These are phyloP conservation scores for Crocodylus rhombifer DNA, from an alignment of 2,797 vertebrate species.

Conservation along the genomic window DNA sequence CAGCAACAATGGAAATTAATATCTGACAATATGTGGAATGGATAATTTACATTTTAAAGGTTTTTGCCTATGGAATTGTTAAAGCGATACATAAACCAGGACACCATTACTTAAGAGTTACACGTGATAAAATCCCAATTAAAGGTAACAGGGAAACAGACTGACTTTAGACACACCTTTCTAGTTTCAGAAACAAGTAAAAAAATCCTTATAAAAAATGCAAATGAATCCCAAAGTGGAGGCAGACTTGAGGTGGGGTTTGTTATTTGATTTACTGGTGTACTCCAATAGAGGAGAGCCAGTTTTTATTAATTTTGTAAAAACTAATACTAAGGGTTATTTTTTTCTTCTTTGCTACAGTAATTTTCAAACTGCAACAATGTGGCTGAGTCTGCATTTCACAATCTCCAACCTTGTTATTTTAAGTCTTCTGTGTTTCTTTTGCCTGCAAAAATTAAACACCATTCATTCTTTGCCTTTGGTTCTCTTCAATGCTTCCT, in stretches of 20 bases:
- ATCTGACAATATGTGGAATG: neutral
- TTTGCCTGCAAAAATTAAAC: neutral
- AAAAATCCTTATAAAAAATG: neutral
- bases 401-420: neutral
- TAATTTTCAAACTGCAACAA: neutral
- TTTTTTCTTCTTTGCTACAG: neutral
- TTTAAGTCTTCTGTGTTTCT: neutral
- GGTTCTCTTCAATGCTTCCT: neutral
- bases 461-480: neutral
- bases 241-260: neutral
- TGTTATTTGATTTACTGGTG: neutral
- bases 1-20: neutral
- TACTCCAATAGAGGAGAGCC: neutral
- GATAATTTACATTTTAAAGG: neutral
- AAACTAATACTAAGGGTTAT: neutral
- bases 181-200: neutral
- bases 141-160: slow-evolving; percentile 4
- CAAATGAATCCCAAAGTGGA: neutral
- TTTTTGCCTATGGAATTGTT: neutral
- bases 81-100: neutral
- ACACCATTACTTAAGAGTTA: neutral
- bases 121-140: slow-evolving; percentile 8
- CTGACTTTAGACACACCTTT: neutral
- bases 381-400: neutral
- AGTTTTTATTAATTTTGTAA: neutral